A percentile compares a stretch with the other conserved stretches of the same genome.
Conservation (phyloP, 2,797 vertebrate species). For the Prionace glauca region DNA sequence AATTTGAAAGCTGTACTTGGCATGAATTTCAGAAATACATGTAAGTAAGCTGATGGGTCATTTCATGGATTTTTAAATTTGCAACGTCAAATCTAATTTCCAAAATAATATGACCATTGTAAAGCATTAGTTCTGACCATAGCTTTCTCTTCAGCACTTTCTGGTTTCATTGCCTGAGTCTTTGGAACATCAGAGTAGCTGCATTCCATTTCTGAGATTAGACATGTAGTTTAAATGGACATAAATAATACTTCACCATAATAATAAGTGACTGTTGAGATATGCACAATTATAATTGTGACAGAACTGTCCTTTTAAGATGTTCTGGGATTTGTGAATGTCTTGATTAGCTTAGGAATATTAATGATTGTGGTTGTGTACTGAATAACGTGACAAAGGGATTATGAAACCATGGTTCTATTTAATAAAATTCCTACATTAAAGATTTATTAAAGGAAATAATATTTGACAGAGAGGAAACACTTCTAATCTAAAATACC, state of each 20-base stretch:
- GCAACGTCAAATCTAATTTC: background rate
- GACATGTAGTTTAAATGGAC: background rate
- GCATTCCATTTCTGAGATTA: background rate
- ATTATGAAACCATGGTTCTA: background rate
- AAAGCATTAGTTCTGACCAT: background rate
- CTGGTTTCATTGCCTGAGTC: background rate
- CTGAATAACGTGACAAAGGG: background rate
- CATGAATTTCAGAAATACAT: background rate
- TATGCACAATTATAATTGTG: constrained; percentile 6
- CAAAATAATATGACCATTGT: background rate
- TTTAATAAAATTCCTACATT: background rate
- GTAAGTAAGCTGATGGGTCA: background rate
- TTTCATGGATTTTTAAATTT: background rate
- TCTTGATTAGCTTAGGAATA: background rate
- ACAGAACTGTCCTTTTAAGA: background rate
- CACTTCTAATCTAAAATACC: background rate
- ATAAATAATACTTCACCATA: constrained; percentile 1
- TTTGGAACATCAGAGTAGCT: background rate
- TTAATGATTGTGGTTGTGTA: background rate
- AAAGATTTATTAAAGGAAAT: background rate
- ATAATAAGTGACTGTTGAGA: background rate
- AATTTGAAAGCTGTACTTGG: background rate
- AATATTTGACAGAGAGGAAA: background rate
- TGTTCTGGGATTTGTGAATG: background rate
- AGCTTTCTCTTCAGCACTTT: background rate